These are phyloP conservation scores for Catostylus mosaicus DNA, from an alignment of 30 jellyfish, hydroid and myxozoan genomes.

Conservation along the genomic window DNA sequence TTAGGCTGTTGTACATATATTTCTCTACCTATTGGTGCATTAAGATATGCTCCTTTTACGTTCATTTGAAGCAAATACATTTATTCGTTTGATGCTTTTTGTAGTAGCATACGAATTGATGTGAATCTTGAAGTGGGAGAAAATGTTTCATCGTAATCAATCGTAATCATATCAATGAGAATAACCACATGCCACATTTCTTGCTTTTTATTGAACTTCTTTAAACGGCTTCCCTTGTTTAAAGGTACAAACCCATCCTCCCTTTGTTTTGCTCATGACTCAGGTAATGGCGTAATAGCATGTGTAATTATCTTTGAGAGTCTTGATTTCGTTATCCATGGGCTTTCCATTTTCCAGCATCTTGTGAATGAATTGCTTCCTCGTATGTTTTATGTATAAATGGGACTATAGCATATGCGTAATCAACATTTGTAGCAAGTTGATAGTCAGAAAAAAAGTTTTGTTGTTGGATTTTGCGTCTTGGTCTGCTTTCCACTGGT, in stretches of 20 bases:
- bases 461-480: slow-evolving; percentile 27
- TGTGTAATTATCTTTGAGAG: slow-evolving; percentile 27
- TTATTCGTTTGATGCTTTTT: slow-evolving; percentile 18
- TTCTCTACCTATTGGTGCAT: slow-evolving; percentile 48
- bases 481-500: slow-evolving; percentile 6
- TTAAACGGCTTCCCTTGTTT: slow-evolving; percentile 23
- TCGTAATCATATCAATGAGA: not conserved
- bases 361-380: slow-evolving; percentile 40
- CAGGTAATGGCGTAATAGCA: slow-evolving; percentile 38
- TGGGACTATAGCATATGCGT: slow-evolving; percentile 29
- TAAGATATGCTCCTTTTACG: slow-evolving; percentile 23
- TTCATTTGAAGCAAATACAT: slow-evolving; percentile 36
- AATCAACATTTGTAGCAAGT: slow-evolving; percentile 24
- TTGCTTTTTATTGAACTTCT: slow-evolving; percentile 15
- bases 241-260: slow-evolving; percentile 34
- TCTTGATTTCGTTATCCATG: slow-evolving; percentile 31
- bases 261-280: slow-evolving; percentile 12
- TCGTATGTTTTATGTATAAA: slow-evolving; percentile 8
- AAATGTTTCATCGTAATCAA: slow-evolving; percentile 7
- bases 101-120: slow-evolving; percentile 20
- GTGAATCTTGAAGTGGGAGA: slow-evolving; percentile 32
- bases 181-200: slow-evolving; percentile 26
- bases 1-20: slow-evolving; percentile 19
- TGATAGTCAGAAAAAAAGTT: slow-evolving; percentile 1
- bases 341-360: slow-evolving; percentile 53